Conservation (phyloP, 2,113 vertebrate species). For the Pluvialis apricaria region DNA sequence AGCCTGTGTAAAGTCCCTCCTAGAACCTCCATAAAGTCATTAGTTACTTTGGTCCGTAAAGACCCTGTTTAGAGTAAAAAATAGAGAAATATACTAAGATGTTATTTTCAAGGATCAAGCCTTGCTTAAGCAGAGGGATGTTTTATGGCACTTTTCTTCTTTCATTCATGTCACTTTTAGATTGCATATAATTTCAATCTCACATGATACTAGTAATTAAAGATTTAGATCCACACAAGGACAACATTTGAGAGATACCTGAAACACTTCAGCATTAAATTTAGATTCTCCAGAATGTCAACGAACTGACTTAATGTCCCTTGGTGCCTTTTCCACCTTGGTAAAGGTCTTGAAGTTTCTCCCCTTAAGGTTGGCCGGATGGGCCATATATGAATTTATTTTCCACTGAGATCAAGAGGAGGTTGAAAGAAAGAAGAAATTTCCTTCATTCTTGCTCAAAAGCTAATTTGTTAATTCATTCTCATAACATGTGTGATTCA, state of each 20-base stretch:
- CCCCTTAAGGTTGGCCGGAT: background rate
- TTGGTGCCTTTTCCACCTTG: background rate
- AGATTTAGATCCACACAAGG: background rate
- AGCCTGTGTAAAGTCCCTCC: background rate
- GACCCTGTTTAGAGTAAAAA: background rate
- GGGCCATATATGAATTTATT: background rate
- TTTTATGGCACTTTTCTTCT: background rate
- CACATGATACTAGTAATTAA: background rate
- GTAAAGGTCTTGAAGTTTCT: background rate
- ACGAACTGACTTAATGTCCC: background rate
- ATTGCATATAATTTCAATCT: background rate
- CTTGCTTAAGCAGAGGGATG: background rate
- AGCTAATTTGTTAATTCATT: background rate
- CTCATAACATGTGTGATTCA: background rate
- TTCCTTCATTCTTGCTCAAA: background rate
- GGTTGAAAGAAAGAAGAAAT: background rate
- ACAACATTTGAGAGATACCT: background rate
- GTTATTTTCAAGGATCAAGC: background rate
- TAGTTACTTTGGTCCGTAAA: background rate
- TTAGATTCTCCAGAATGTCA: background rate
- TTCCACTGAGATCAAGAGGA: background rate
- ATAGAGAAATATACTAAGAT: background rate
- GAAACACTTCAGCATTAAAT: background rate
- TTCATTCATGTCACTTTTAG: background rate
- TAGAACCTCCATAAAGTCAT: background rate